A percentile compares a stretch with the other conserved stretches of the same genome.
These are phyloP conservation scores for Poicephalus meyeri DNA, from an alignment of 2,113 vertebrate species.

Conservation along the genomic window DNA sequence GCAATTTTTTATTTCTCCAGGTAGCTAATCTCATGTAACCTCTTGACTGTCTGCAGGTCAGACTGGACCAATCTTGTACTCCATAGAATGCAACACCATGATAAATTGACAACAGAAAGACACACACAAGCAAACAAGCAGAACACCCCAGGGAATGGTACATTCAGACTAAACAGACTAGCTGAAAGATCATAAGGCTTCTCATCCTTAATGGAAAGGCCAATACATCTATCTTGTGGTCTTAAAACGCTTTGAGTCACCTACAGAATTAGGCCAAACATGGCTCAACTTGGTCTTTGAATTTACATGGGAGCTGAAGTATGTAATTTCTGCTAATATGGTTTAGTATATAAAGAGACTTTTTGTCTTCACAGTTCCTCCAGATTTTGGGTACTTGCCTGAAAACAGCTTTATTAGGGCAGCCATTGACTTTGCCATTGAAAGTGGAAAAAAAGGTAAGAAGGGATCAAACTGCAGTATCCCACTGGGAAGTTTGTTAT, in stretches of 20 bases:
- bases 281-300: background rate
- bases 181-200: background rate
- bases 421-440: slow-evolving; percentile 79
- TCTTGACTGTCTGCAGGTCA: background rate
- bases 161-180: background rate
- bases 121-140: background rate
- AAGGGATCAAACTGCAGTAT: background rate
- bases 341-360: slow-evolving; percentile 35
- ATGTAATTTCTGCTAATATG: slow-evolving; percentile 1
- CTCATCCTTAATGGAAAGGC: background rate
- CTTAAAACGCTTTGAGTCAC: slow-evolving; percentile 19
- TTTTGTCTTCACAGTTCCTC: slow-evolving; percentile 84
- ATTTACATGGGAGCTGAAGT: background rate
- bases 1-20: background rate
- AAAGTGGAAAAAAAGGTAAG: slow-evolving; percentile 91
- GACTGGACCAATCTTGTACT: no score
- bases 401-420: slow-evolving; percentile 90
- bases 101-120: background rate
- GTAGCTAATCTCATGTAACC: background rate
- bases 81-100: background rate
- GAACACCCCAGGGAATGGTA: background rate
- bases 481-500: background rate
- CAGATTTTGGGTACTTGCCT: slow-evolving; percentile 91
- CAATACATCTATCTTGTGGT: background rate
- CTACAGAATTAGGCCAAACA: background rate